phyloP scores from a whole-genome alignment of 1,140 invertebrate species.

The Drosophila mayri region DNA sequence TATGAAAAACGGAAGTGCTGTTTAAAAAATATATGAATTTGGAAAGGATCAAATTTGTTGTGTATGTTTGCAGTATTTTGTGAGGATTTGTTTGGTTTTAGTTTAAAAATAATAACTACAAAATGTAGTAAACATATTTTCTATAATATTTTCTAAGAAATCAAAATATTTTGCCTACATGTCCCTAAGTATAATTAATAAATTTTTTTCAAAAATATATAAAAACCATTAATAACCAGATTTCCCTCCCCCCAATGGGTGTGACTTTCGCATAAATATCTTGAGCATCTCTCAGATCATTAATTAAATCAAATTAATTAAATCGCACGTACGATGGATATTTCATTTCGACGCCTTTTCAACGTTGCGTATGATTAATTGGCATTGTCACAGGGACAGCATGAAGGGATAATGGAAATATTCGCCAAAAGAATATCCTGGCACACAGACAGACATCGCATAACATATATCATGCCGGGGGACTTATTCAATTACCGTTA shows the following conservation, averaged over 20 bases:
- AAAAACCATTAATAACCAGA: not conserved
- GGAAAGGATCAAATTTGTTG: too few relatives aligned
- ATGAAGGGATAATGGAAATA: slow-evolving; percentile 8
- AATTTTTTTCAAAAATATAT: not conserved
- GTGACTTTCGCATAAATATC: not conserved
- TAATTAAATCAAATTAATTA: slow-evolving; percentile 41
- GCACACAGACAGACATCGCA: slow-evolving; percentile 5
- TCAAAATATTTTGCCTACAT: fast-evolving
- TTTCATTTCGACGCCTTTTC: slow-evolving; percentile 35
- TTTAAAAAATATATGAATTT: too few relatives aligned
- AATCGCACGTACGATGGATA: slow-evolving; percentile 21
- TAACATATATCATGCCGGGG: slow-evolving; percentile 55
- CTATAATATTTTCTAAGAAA: not conserved
- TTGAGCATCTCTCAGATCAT: slow-evolving; percentile 22
- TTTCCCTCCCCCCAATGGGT: not conserved
- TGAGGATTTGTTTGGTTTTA: not conserved
- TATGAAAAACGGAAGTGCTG: too few relatives aligned
- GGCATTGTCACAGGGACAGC: slow-evolving; percentile 15
- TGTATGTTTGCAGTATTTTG: too few relatives aligned
- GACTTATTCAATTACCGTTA: slow-evolving; percentile 67
- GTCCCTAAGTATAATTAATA: too few relatives aligned
- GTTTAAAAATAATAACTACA: too few relatives aligned
- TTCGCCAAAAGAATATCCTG: slow-evolving; percentile 15
- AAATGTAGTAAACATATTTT: not conserved
- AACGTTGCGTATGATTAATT: slow-evolving; percentile 65